Conservation (phyloP, 2,797 vertebrate genomes). For the Smutsia temminckii region DNA sequence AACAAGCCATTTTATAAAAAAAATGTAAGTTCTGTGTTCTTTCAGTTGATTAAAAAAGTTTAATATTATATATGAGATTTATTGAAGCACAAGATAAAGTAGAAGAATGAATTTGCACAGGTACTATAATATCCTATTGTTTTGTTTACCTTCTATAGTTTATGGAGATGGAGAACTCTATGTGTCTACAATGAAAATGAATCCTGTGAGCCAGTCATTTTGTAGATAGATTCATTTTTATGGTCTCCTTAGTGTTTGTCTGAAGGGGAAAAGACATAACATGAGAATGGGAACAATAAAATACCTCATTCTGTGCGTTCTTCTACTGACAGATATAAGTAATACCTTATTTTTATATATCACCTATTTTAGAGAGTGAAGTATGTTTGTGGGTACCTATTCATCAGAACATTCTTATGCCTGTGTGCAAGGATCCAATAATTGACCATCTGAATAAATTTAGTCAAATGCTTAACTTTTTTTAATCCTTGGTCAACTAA, state of each 20-base stretch:
- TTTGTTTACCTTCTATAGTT: conserved; percentile 40
- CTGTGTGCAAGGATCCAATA: background rate
- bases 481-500: conserved; percentile 18
- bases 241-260: conserved; percentile 70
- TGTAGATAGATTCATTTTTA: conserved; percentile 76
- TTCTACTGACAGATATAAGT: conserved; percentile 64
- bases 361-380: conserved; percentile 63
- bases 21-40: background rate
- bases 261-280: conserved; percentile 66
- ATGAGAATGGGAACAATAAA: conserved; percentile 66
- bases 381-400: conserved; percentile 44
- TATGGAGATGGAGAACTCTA: conserved; percentile 7
- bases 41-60: conserved; percentile 59
- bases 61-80: conserved; percentile 51
- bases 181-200: conserved; percentile 52
- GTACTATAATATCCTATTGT: background rate
- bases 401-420: background rate
- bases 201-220: conserved; percentile 54
- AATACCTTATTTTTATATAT: conserved; percentile 69
- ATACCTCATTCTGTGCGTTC: conserved; percentile 56
- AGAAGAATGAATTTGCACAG: conserved; percentile 31
- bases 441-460: conserved; percentile 44
- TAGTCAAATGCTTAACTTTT: background rate
- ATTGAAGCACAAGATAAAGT: conserved; percentile 38
- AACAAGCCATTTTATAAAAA: conserved; percentile 34